Conservation (phyloP, 2,797 vertebrate genomes). For the Gallinago nigripennis region DNA sequence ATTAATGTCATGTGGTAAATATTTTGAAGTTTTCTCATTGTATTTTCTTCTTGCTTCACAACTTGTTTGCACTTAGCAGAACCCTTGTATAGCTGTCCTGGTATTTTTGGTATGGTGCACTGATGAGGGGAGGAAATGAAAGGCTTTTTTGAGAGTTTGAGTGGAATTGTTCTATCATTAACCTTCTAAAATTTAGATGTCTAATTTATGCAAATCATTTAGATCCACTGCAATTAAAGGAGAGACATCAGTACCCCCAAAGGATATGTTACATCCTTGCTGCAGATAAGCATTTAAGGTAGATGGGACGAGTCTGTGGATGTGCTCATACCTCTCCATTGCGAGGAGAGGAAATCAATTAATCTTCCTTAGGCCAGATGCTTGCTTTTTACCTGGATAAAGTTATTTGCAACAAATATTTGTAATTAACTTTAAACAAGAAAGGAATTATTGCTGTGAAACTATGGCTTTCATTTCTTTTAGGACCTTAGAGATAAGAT, state of each 20-base stretch:
- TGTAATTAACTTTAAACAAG: neutral
- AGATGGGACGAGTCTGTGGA: neutral
- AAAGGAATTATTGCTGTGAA: neutral
- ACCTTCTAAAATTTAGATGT: neutral
- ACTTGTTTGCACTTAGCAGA: neutral
- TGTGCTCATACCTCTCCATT: neutral
- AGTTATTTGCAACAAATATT: neutral
- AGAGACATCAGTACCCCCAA: neutral
- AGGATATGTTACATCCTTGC: neutral
- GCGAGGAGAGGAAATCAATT: neutral
- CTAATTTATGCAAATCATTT: neutral
- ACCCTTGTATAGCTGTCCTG: neutral
- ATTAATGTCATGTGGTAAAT: neutral
- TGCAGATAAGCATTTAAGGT: neutral
- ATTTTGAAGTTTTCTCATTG: neutral
- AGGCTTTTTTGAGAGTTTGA: neutral
- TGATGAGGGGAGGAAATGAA: neutral
- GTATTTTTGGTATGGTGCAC: rapidly evolving
- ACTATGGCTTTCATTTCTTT: neutral
- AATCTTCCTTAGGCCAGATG: neutral
- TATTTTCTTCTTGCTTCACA: neutral
- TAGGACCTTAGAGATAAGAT: neutral
- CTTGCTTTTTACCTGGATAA: neutral
- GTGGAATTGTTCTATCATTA: neutral
- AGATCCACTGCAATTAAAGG: neutral